These are phyloP conservation scores for Drosophila multiciliata DNA, from an alignment of 2,888 invertebrate species.

Conservation along the genomic window DNA sequence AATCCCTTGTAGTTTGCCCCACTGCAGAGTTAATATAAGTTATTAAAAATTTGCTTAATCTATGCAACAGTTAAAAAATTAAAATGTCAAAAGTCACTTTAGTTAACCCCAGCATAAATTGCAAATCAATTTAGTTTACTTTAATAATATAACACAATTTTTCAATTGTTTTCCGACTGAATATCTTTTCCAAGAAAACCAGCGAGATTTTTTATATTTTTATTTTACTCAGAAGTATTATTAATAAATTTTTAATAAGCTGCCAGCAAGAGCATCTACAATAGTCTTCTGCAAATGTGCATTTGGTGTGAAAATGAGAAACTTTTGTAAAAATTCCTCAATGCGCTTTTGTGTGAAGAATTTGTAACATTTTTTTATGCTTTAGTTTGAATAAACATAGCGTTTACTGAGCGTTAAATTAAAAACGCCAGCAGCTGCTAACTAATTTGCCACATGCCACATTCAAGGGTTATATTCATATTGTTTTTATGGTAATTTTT, in stretches of 20 bases:
- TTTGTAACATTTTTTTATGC: conserved; percentile 20
- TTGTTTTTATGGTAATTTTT: conserved; percentile 30
- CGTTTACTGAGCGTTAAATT: conserved; percentile 54
- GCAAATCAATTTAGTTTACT: background rate
- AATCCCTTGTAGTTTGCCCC: conserved; percentile 75
- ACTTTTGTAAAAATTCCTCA: conserved; percentile 27
- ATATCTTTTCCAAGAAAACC: background rate
- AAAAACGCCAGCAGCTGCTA: conserved; percentile 54
- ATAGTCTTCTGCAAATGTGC: conserved; percentile 24
- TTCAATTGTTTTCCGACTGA: too few relatives aligned
- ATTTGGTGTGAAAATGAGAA: conserved; percentile 33
- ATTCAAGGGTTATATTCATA: conserved; percentile 26
- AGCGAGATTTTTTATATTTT: too few relatives aligned
- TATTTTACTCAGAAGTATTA: background rate
- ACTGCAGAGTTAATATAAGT: conserved; percentile 10
- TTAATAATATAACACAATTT: background rate
- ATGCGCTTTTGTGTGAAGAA: conserved; percentile 9
- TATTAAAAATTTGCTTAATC: conserved; percentile 16
- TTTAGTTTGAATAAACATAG: conserved; percentile 40
- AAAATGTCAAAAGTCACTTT: background rate
- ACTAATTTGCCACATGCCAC: conserved; percentile 50
- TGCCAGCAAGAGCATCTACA: background rate
- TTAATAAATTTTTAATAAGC: background rate
- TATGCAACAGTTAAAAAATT: conserved; percentile 13
- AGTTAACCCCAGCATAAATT: background rate